Evolutionary conservation across 2,797 vertebrate genomes (phyloP), one percentile per base, ranked within the genome.

Genomic region (Acanthornis magna): DNA sequence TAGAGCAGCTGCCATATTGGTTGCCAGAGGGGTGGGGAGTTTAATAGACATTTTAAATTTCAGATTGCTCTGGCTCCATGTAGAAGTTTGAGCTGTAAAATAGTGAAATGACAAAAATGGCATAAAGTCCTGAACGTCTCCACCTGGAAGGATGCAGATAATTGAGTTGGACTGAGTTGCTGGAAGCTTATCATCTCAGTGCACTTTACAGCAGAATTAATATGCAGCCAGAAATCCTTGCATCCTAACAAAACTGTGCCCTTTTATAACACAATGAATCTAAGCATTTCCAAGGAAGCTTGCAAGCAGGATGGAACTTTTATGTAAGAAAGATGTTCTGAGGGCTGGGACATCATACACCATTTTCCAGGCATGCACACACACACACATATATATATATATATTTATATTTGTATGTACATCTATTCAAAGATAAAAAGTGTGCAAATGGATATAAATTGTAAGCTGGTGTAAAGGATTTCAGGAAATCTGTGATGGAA

Each of bases 91-190:
- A 85, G 48, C 68, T 88, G 58, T 71, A 67, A 83, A 91, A 61
- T 4, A 85, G 32, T 25, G 36, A 83, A 91, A 83, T 74, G 8
- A 74, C 45, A 94, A 82, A 94, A 87, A 77, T 53, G 25, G 19
- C 36, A 54, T 32, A 50, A 93, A 85, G 47, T 76, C 74, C 50
- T 87, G 77, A 91, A 91, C 4, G 7, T 79, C 84, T 87, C 94
- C 75, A 94, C 65, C 84, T 94, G 81, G 75, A 97, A 88, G 66
- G 74, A 70, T 60, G 40, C 36, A 84, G 66, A 85, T 84, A 95
- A 95, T 70, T 95, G 66, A 89, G 66, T 70, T 93, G 90, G 76
- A 90, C 48, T 13, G 66, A 86, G 29, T 81, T 95, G 58, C 66
- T 86, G 88, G 74, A 90, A 94, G 55, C 80, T 93, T 85, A 83